Percentiles rank a stretch among this genome's conserved stretches.
phyloP scores from a whole-genome alignment of 2,113 vertebrate genomes.

The Vombatus ursinus region DNA sequence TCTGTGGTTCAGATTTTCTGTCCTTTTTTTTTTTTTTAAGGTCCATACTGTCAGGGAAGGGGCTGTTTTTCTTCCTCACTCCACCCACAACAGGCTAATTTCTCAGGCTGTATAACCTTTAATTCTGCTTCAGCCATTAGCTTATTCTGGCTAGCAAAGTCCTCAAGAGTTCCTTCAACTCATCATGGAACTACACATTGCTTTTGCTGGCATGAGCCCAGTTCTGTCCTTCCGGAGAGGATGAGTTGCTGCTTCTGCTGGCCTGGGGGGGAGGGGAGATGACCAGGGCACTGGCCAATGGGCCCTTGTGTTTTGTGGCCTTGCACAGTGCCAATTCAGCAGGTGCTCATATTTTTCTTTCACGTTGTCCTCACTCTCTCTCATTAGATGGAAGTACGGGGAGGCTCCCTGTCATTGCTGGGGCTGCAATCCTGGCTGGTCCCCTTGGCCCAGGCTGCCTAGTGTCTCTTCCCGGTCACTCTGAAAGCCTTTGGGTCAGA shows the following conservation, averaged over 20 bases:
- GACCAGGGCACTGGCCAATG: background rate
- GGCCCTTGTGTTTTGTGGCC: background rate
- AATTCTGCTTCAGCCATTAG: background rate
- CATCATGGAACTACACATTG: background rate
- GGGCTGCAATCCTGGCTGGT: background rate
- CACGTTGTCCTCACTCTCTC: background rate
- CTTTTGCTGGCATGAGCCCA: background rate
- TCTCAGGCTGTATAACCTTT: background rate
- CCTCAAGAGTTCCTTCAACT: background rate
- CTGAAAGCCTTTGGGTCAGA: background rate
- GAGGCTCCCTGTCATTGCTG: too few species aligned
- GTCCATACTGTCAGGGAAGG: background rate
- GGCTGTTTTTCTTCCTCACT: background rate
- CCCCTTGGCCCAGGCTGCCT: background rate
- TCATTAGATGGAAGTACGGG: background rate
- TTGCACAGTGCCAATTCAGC: background rate
- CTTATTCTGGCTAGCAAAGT: background rate
- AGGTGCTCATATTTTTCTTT: background rate
- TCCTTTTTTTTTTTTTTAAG: background rate
- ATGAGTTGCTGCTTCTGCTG: background rate
- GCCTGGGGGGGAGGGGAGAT: background rate
- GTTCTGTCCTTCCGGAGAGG: background rate
- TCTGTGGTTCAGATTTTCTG: background rate
- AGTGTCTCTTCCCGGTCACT: background rate
- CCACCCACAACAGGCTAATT: background rate